phyloP scores from a whole-genome alignment of 2,888 invertebrate genomes.

The Cheilosia urbana region DNA sequence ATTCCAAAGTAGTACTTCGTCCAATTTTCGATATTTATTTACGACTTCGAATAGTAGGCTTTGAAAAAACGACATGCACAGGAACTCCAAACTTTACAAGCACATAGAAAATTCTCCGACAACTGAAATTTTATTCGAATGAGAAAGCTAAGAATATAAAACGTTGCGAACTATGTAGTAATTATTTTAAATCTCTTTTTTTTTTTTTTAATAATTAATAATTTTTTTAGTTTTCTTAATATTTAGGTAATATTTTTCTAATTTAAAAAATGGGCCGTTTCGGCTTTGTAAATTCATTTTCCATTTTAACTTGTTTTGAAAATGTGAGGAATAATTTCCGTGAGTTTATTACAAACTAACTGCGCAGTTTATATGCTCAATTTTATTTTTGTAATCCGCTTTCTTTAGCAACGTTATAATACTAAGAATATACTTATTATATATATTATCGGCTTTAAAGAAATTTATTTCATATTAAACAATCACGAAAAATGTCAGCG shows the following conservation, averaged over 20 bases:
- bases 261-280: conserved; percentile 21
- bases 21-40: too few species aligned
- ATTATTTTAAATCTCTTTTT: not conserved
- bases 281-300: not conserved
- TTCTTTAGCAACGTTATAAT: not conserved
- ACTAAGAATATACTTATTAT: too few species aligned
- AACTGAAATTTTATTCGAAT: too few species aligned
- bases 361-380: not conserved
- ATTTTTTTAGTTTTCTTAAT: not conserved
- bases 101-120: too few species aligned
- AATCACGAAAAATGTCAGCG: not conserved
- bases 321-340: not conserved
- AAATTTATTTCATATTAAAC: too few species aligned
- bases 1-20: too few species aligned
- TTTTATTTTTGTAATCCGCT: not conserved
- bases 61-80: too few species aligned
- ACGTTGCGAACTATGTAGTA: not conserved
- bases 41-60: too few species aligned
- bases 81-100: too few species aligned
- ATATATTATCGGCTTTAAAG: too few species aligned
- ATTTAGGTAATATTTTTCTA: not conserved
- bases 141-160: too few species aligned
- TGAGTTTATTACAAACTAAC: not conserved
- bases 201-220: not conserved
- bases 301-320: not conserved